Percentiles rank a stretch among this genome's conserved stretches.
Evolutionary conservation across 2,797 vertebrate species (phyloP).

Genomic region (Margarornis squamiger): DNA sequence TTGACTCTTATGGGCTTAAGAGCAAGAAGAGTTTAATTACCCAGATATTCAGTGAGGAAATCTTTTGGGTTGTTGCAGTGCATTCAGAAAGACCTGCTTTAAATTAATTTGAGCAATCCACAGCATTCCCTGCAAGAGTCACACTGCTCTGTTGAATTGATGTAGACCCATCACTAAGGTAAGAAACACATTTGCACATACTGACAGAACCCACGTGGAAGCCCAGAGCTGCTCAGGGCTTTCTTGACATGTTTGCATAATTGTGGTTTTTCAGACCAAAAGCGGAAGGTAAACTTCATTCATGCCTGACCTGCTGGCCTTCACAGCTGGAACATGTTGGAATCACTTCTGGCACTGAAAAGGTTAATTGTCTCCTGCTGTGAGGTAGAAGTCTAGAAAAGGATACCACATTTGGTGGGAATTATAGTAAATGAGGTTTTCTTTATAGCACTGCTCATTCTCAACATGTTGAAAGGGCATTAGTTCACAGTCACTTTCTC

Average conservation of each 20-base stretch:
- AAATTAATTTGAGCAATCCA: neutral
- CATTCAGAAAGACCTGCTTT: neutral
- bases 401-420: constrained; percentile 77
- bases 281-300: constrained; percentile 76
- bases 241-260: constrained; percentile 63
- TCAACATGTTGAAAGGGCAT: constrained; percentile 79
- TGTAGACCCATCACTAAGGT: neutral
- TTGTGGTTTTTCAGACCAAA: constrained; percentile 64
- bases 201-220: constrained; percentile 5
- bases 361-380: constrained; percentile 86
- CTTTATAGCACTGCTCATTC: constrained; percentile 77
- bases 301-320: constrained; percentile 77
- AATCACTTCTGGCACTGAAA: constrained; percentile 76
- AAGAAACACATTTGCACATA: neutral
- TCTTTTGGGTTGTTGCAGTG: neutral
- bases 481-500: constrained; percentile 83
- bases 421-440: constrained; percentile 84
- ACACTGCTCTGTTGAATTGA: neutral
- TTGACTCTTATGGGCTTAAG: neutral
- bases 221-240: constrained; percentile 43
- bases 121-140: neutral
- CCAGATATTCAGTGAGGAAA: neutral
- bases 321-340: constrained; percentile 78
- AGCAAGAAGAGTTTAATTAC: neutral
- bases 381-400: constrained; percentile 74